Base-by-base conservation (phyloP, 2,113 vertebrate genomes). In the Fregata magnificens region DNA sequence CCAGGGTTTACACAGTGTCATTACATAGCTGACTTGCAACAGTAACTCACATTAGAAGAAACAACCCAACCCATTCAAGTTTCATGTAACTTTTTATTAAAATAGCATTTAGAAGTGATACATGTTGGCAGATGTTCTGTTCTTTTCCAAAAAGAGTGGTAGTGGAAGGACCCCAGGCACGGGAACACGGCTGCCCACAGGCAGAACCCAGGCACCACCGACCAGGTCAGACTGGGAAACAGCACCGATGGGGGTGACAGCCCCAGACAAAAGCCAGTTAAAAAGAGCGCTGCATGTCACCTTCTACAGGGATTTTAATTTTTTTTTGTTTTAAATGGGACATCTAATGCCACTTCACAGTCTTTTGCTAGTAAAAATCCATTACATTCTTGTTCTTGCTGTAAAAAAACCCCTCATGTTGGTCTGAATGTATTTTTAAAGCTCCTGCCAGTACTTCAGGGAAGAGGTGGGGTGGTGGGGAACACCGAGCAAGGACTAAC, bases 81-180 rank as follows among this genome's bases (percentile, higher is more conserved):
- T 97, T 91, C 76, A 78, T 29, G 79, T 93, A 97, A 83, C 78
- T 96, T 98, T 98, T 98, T 98, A 98, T 98, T 98, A 98, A 98
- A 98, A 98, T 97, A 98, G 77, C 82, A 91, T 98, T 98, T 98
- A 12, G 90, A 97, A 89, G 85, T 78, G 93, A 86, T 93, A 98
- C 93, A 97, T 2, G 32, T 88, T 97, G 93, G 96, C 95, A 97
- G 94, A 93, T 93, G 92, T n/a, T 94, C 88, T 84, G 58, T 93
- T 91, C 86, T 94, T 84, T 55, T 65, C 83, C 49, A 29, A 26
- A 50, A 96, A 71, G 71, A 67, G 21, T 3, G 6, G 91, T 22
- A 38, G 21, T 32, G 74, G 89, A 74, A 90, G 86, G 80, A 72
- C 45, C 89, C 89, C 95, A 71, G 95, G 86, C 88, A 93, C 29